phyloP scores from a whole-genome alignment of 2,113 vertebrate species.

The Amphilophus citrinellus region DNA sequence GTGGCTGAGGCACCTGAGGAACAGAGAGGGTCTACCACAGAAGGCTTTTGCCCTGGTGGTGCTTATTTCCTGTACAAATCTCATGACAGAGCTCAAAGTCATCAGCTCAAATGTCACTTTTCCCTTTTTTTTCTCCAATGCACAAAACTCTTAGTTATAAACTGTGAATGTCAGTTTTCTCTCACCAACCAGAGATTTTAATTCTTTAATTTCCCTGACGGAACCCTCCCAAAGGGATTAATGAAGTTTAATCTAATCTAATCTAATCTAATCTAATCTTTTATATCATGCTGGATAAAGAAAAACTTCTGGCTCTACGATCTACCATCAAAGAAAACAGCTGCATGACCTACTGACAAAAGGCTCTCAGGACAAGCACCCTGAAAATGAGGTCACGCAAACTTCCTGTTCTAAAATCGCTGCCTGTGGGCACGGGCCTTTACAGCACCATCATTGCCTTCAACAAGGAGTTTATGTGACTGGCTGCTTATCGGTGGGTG shows the following conservation, averaged over 20 bases:
- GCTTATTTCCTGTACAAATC: neutral
- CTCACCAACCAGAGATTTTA: neutral
- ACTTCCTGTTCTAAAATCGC: neutral
- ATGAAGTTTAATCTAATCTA: too few relatives aligned
- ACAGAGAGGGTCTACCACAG: neutral
- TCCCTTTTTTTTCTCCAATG: neutral
- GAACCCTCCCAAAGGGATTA: too few relatives aligned
- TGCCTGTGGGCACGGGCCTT: neutral
- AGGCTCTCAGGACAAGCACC: neutral
- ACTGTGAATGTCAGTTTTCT: neutral
- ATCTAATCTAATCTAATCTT: too few relatives aligned
- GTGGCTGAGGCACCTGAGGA: neutral
- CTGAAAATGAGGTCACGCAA: neutral
- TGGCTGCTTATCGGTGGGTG: neutral
- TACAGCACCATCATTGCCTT: neutral
- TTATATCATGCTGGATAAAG: too few relatives aligned
- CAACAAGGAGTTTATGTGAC: neutral
- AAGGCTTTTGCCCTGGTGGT: rapidly evolving
- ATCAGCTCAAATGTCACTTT: neutral
- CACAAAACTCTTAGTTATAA: neutral
- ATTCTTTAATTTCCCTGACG: too few relatives aligned
- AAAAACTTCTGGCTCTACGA: too few relatives aligned
- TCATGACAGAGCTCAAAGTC: neutral
- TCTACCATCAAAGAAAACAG: neutral
- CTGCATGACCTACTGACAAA: neutral